Evolutionary conservation across 2,113 vertebrate genomes (phyloP), one percentile per base, ranked within the genome.

Genomic region (Catharus minimus): DNA sequence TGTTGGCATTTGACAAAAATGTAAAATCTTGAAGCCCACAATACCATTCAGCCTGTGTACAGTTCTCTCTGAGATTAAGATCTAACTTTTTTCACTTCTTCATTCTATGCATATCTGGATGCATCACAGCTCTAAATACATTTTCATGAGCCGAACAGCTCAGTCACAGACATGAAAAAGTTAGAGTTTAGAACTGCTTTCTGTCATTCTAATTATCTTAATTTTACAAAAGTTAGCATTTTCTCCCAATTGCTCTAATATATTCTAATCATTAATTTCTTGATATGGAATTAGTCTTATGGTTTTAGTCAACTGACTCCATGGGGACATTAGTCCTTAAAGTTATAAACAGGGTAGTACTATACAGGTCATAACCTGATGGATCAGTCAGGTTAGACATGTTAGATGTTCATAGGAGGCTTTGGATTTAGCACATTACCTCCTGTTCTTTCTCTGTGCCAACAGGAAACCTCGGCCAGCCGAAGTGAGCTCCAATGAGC

Each of bases 381-480:
- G 1, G 1, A n/a, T 4, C n/a, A 57, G 41, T 74, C 22, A 74
- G 17, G 32, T 64, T 64, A 75, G 41, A 38, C 9, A 10, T 44
- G 13, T 56, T 53, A 56, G 57, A 32, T 47, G 13, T 49, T 87
- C 14, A 27, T 10, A 44, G 47, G 18, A 77, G 19, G 16, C 56
- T 81, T 75, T 46, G 67, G 43, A 24, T 94, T 90, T 80, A 50
- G 64, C 38, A 61, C 33, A 38, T 49, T 27, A 30, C 49, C 82
- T 38, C 13, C 22, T 50, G 0, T 71, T 82, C 46, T 71, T 86
- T 74, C 62, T 77, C 15, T 67, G 61, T 88, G n/a, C 88, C 71
- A 57, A 23, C 44, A 99, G 99, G 96, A 99, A 98, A 94, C 78
- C 98, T 9, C 98, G 97, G 91, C 97, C 97, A 10, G 88, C 91